Evolutionary conservation across 2,888 invertebrate species (phyloP).

Genomic region (Drosophila nr. perissopoda): DNA sequence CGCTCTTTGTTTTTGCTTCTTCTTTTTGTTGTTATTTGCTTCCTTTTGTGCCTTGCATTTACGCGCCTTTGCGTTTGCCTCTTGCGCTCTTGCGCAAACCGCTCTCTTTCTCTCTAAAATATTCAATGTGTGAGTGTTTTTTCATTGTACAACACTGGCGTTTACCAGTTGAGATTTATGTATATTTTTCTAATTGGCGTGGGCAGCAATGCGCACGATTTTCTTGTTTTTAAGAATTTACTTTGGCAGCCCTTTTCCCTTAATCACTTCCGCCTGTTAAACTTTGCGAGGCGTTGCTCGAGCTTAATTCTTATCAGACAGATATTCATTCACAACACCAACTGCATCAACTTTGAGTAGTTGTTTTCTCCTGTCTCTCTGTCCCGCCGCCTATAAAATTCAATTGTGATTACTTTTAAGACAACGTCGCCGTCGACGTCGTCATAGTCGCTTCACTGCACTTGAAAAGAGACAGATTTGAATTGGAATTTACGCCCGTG

Average conservation of each 20-base stretch:
- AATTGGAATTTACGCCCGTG: conserved; percentile 50
- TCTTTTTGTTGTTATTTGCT: conserved; percentile 74
- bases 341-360: conserved; percentile 35
- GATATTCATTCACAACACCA: conserved; percentile 19
- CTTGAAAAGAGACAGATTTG: conserved; percentile 59
- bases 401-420: conserved; percentile 74
- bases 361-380: background rate
- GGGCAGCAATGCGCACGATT: conserved; percentile 60
- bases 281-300: conserved; percentile 50
- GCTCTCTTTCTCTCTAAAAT: conserved; percentile 68
- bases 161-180: conserved; percentile 57
- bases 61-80: conserved; percentile 65
- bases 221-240: conserved; percentile 41
- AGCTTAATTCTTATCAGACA: conserved; percentile 50
- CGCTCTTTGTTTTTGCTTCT: conserved; percentile 62
- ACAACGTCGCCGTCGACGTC: conserved; percentile 34
- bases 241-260: conserved; percentile 58
- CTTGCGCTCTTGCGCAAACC: conserved; percentile 71
- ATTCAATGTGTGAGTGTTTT: conserved; percentile 39
- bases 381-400: conserved; percentile 45
- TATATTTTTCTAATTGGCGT: conserved; percentile 76
- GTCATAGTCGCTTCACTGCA: conserved; percentile 62
- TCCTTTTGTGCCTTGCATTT: conserved; percentile 79
- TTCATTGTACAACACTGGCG: conserved; percentile 57
- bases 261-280: conserved; percentile 67